These are phyloP conservation scores for Orthonevra nobilis DNA, from an alignment of 2,888 invertebrate species.

Conservation along the genomic window DNA sequence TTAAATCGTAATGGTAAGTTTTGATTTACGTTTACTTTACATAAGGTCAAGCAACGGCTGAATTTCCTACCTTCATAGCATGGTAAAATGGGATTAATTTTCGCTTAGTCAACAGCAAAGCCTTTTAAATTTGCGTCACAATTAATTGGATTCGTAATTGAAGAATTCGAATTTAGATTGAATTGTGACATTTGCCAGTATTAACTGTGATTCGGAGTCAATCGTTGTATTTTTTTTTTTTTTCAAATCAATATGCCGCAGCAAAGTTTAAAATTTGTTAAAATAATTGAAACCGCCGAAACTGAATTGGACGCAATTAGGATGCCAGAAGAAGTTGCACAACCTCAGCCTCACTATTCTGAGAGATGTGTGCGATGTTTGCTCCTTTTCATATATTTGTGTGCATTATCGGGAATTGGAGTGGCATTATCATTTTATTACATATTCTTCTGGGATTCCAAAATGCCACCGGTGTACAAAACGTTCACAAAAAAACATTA, in stretches of 20 bases:
- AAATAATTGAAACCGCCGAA: conserved; percentile 60
- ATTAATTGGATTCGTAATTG: conserved; percentile 63
- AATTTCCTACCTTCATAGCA: conserved; percentile 18
- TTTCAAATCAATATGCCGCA: conserved; percentile 23
- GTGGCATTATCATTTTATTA: conserved; percentile 78
- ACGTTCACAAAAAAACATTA: conserved; percentile 74
- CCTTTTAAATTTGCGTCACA: no score
- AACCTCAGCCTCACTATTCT: conserved; percentile 73
- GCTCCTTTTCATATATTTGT: conserved; percentile 76
- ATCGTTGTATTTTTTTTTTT: conserved; percentile 11
- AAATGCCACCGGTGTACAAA: conserved; percentile 79
- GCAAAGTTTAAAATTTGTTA: conserved; percentile 45
- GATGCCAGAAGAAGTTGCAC: conserved; percentile 21
- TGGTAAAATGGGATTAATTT: conserved; percentile 52
- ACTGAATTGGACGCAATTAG: conserved; percentile 11
- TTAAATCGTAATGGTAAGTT: no score
- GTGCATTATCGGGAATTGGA: conserved; percentile 77
- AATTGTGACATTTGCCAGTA: conserved; percentile 61
- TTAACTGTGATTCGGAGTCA: conserved; percentile 61
- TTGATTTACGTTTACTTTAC: conserved; percentile 21
- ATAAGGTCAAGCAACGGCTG: background rate
- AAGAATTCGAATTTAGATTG: conserved; percentile 65
- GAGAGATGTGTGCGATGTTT: conserved; percentile 77
- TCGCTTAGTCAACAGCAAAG: conserved; percentile 28
- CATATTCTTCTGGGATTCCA: conserved; percentile 79